Base-by-base conservation (phyloP, 2,888 invertebrate genomes). In the Brachynemurus nebulosus region DNA sequence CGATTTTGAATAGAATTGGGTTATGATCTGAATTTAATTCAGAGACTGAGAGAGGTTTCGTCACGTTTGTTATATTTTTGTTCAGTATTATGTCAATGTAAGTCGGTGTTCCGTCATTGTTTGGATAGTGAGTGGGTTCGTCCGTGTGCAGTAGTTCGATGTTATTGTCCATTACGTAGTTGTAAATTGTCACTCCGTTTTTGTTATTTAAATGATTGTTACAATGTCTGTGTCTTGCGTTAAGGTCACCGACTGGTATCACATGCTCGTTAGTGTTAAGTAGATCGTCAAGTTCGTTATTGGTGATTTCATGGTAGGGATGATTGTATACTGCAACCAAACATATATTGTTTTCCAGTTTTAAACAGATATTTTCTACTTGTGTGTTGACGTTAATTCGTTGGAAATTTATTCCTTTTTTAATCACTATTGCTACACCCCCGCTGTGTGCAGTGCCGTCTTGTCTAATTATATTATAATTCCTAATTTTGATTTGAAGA, bases 11-110 rank as follows among this genome's bases (percentile, higher is more conserved):
- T 5, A 51, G 21, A 11, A 54, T 47, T 27, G 54, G 54, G 8
- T 40, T 42, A 23, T 56, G 55, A 39, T 56, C 53, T 1, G 53
- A 56, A 21, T 42, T 53, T 6, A 56, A 44, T 45, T 53, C 51
- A n/a, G 50, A 20, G 6, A 42, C 14, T 2, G 49, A 36, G 20
- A 42, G 14, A 1, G 48, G 14, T 0, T 52, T 36, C 17, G 49
- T 42, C 0, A 51, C 45, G 18, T 48, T 45, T 1, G 8, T 40
- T 1, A 53, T 25, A 27, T 53, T 54, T 49, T 56, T 56, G 12
- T 48, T 53, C 9, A 55, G 21, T 18, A 47, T 50, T 44, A 55
- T 48, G 33, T 55, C 52, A 45, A 55, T 52, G 21, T 51, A 53
- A 38, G 51, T 48, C 7, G 55, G 53, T 6, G 50, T 53, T 3